A percentile compares a stretch with the other conserved stretches of the same genome.
Conservation (phyloP, 2,888 invertebrate species). For the Eudemis profundana region DNA sequence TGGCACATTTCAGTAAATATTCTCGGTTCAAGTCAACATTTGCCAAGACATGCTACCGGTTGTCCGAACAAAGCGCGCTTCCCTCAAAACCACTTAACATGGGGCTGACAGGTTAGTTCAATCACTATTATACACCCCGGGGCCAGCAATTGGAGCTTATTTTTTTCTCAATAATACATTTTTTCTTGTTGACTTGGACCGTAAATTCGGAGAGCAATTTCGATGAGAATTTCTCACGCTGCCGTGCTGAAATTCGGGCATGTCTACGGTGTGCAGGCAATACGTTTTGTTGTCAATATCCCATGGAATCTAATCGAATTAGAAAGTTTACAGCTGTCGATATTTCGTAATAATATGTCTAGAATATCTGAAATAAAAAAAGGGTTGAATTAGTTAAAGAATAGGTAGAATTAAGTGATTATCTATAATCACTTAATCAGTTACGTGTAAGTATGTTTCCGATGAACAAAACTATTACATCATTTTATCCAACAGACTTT, state of each 20-base stretch:
- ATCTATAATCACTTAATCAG: no score
- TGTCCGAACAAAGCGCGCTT: constrained; percentile 77
- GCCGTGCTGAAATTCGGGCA: constrained; percentile 45
- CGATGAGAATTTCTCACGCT: constrained; percentile 75
- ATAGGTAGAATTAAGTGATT: no score
- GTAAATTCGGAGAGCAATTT: constrained; percentile 66
- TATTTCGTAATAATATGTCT: neutral
- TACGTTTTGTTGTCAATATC: constrained; percentile 21
- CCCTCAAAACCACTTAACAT: constrained; percentile 84
- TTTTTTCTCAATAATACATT: constrained; percentile 74
- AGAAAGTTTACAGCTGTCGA: neutral
- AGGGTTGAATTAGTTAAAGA: no score
- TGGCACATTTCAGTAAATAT: constrained; percentile 75
- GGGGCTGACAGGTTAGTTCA: constrained; percentile 85
- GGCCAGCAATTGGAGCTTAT: constrained; percentile 76
- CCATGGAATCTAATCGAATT: constrained; percentile 7
- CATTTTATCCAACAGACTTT: no score
- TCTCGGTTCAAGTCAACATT: constrained; percentile 77
- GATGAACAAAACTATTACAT: no score
- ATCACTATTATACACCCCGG: constrained; percentile 80
- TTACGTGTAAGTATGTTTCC: no score
- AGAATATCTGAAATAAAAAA: no score
- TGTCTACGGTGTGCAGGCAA: constrained; percentile 5
- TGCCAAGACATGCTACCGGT: constrained; percentile 82
- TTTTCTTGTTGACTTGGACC: constrained; percentile 53